Evolutionary conservation across 2,888 invertebrate species (phyloP).

Genomic region (Syritta pipiens): DNA sequence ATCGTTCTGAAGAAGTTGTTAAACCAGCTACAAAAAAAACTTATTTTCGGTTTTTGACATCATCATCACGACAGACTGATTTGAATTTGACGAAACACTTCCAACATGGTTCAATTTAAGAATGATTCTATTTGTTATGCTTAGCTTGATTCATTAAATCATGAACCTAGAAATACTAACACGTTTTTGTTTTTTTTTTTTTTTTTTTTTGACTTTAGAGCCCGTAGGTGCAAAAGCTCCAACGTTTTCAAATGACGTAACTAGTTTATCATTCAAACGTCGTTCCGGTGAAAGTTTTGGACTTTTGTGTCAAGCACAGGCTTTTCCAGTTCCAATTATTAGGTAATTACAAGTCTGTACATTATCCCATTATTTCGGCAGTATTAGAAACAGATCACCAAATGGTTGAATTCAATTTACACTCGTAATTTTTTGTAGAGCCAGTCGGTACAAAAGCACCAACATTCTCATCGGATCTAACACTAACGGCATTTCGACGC

Average conservation of each 20-base stretch:
- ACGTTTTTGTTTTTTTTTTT: too few species aligned
- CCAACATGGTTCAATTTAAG: conserved; percentile 65
- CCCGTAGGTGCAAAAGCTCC: conserved; percentile 83
- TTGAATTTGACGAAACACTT: conserved; percentile 56
- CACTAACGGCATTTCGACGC: conserved; percentile 78
- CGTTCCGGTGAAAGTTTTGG: conserved; percentile 78
- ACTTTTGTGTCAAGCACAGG: conserved; percentile 85
- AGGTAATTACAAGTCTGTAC: conserved; percentile 38
- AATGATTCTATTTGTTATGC: too few species aligned
- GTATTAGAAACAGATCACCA: not conserved
- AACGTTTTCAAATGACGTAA: conserved; percentile 82
- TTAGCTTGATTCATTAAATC: too few species aligned
- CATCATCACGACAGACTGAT: too few species aligned
- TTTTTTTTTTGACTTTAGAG: conserved; percentile 76
- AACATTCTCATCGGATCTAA: conserved; percentile 84
- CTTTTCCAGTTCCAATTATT: conserved; percentile 80
- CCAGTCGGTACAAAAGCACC: conserved; percentile 85
- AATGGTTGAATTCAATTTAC: not conserved
- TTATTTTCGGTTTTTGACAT: too few species aligned
- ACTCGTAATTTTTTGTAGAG: conserved; percentile 78
- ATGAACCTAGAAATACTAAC: too few species aligned
- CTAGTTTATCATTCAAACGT: conserved; percentile 78
- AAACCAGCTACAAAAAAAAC: too few species aligned
- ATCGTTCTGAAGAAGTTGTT: too few species aligned
- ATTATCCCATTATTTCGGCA: conserved; percentile 27